phyloP scores from a whole-genome alignment of 1,140 invertebrate species.

The Drosophila lacteicornis region DNA sequence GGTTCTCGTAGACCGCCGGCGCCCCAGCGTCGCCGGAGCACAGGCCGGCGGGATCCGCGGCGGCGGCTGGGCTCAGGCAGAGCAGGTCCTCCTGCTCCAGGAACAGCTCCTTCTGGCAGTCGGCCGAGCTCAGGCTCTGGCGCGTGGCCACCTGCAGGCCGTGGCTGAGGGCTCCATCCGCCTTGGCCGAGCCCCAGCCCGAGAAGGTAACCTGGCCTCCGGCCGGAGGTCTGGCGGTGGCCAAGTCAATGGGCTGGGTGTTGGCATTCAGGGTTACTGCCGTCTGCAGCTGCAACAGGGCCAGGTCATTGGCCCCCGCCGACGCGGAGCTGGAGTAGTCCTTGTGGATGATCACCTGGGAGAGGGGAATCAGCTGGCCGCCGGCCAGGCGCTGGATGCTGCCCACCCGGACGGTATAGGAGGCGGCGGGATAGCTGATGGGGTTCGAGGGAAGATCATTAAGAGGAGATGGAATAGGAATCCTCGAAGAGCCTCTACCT shows the following conservation, averaged over 20 bases:
- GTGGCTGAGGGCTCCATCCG: conserved; percentile 43
- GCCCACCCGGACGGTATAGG: conserved; percentile 58
- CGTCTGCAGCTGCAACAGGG: conserved; percentile 61
- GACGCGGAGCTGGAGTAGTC: conserved; percentile 25
- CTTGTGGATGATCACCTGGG: conserved; percentile 58
- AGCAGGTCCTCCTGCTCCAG: conserved; percentile 58
- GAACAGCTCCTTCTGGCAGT: conserved; percentile 48
- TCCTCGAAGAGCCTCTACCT: conserved; percentile 46
- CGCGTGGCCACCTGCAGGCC: conserved; percentile 58
- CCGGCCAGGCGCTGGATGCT: conserved; percentile 73
- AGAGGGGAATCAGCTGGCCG: conserved; percentile 57
- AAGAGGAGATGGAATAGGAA: too few species aligned
- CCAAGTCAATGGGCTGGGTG: conserved; percentile 62
- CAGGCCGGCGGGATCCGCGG: conserved; percentile 28
- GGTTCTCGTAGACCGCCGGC: conserved; percentile 66
- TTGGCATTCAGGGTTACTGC: conserved; percentile 57
- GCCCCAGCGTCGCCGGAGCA: conserved; percentile 75
- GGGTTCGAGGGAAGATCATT: conserved; percentile 1
- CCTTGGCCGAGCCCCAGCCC: conserved; percentile 66
- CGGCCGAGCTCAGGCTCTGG: conserved; percentile 31
- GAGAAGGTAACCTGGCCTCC: conserved; percentile 49
- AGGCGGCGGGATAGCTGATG: conserved; percentile 61
- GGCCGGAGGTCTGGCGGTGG: conserved; percentile 39
- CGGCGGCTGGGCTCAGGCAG: conserved; percentile 46
- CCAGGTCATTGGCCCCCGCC: conserved; percentile 63